phyloP scores from a whole-genome alignment of 1,140 invertebrate genomes.

The Hyles vespertilio region DNA sequence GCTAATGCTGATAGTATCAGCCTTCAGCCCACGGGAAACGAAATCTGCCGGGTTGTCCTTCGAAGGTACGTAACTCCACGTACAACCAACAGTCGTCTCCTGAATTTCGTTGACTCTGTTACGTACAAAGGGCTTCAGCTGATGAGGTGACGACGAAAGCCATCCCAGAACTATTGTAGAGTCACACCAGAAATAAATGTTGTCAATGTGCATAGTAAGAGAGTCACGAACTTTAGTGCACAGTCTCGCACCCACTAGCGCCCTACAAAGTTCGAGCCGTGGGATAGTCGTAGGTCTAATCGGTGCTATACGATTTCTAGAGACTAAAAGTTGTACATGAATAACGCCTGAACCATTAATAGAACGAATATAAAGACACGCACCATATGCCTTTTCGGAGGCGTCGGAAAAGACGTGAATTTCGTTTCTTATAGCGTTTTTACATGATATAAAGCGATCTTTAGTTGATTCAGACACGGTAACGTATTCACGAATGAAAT shows the following conservation, averaged over 20 bases:
- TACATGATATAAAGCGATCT: slow-evolving; percentile 15
- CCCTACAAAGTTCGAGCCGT: slow-evolving; percentile 19
- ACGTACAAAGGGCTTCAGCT: slow-evolving; percentile 33
- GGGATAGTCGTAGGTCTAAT: slow-evolving; percentile 4
- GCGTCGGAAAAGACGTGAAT: slow-evolving; percentile 24
- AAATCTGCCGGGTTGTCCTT: slow-evolving; percentile 60
- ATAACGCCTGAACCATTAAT: slow-evolving; percentile 8
- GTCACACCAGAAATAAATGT: slow-evolving; percentile 24
- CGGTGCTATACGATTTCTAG: slow-evolving; percentile 5
- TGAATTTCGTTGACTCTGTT: slow-evolving; percentile 51
- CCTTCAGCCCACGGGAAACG: slow-evolving; percentile 48
- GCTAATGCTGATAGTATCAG: slow-evolving; percentile 9
- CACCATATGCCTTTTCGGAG: slow-evolving; percentile 23
- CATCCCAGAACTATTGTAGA: slow-evolving; percentile 35
- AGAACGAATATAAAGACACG: slow-evolving; percentile 22
- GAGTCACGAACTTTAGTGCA: slow-evolving; percentile 16
- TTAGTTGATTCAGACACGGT: slow-evolving; percentile 14
- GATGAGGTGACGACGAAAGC: slow-evolving; percentile 25
- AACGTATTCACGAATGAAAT: slow-evolving; percentile 15
- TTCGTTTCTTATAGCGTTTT: slow-evolving; percentile 7
- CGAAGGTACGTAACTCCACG: slow-evolving; percentile 42
- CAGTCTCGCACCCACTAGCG: slow-evolving; percentile 20
- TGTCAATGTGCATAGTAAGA: slow-evolving; percentile 10
- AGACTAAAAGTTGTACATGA: slow-evolving; percentile 4
- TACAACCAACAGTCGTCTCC: slow-evolving; percentile 21